These are phyloP conservation scores for Euwallacea fornicatus DNA, from an alignment of 1,140 invertebrate genomes.

Conservation along the genomic window DNA sequence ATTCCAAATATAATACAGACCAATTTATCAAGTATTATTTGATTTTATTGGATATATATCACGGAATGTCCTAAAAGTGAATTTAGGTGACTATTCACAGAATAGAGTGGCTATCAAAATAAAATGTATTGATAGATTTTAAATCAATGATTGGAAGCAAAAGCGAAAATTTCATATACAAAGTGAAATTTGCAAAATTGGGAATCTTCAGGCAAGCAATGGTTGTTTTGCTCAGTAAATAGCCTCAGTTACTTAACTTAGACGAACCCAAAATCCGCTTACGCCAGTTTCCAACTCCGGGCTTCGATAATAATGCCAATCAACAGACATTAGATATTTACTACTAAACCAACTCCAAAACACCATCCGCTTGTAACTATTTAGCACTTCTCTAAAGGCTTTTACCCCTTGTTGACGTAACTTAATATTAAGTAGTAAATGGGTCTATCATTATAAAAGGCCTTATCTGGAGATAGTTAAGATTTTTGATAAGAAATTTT, in stretches of 20 bases:
- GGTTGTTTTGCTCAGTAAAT: not conserved
- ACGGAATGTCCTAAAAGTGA: not conserved
- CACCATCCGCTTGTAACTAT: slow-evolving; percentile 9
- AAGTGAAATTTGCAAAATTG: not conserved
- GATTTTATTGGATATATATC: slow-evolving; percentile 3
- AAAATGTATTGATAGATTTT: too few relatives aligned
- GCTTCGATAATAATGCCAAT: slow-evolving; percentile 13
- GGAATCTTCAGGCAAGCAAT: not conserved
- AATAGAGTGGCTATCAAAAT: not conserved
- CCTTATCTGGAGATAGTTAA: not conserved
- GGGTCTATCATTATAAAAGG: slow-evolving; percentile 12
- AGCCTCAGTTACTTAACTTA: slow-evolving; percentile 3
- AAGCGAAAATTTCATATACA: too few relatives aligned
- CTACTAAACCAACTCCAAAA: slow-evolving; percentile 6
- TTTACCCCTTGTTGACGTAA: slow-evolving; percentile 9
- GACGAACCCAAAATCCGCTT: not conserved
- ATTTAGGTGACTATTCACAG: not conserved
- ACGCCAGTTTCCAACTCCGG: slow-evolving; percentile 2
- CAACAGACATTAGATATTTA: slow-evolving; percentile 10
- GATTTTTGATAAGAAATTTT: too few relatives aligned
- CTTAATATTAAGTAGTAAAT: slow-evolving; percentile 13
- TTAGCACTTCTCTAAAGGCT: slow-evolving; percentile 4
- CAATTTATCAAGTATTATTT: slow-evolving; percentile 19
- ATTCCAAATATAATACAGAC: slow-evolving; percentile 8
- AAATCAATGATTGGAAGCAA: too few relatives aligned